Conservation (phyloP, 2,888 invertebrate species). For the Leucozona laternaria region DNA sequence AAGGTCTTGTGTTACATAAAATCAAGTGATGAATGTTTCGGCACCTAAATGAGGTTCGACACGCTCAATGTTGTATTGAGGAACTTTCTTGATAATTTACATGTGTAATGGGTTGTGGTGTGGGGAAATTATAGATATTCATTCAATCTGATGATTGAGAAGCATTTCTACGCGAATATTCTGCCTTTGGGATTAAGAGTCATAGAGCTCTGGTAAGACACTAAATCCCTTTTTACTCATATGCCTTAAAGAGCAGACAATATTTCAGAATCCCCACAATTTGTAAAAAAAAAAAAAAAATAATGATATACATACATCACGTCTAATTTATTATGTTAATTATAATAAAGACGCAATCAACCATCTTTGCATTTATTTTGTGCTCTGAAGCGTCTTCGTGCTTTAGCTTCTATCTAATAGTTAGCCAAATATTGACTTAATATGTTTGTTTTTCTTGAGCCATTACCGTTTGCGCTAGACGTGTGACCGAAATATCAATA, state of each 20-base stretch:
- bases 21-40: background rate
- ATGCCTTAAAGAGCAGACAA: background rate
- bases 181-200: no score
- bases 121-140: background rate
- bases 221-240: no score
- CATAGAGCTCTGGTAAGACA: no score
- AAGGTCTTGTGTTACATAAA: slow-evolving; percentile 19
- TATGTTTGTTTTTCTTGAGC: slow-evolving; percentile 11
- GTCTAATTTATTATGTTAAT: background rate
- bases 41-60: background rate
- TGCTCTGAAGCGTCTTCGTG: slow-evolving; percentile 12
- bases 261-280: background rate
- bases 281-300: background rate
- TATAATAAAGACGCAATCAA: background rate
- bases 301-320: background rate
- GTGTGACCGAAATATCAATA: slow-evolving; percentile 19
- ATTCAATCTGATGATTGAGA: background rate
- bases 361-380: slow-evolving; percentile 9
- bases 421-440: slow-evolving; percentile 42
- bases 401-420: slow-evolving; percentile 19
- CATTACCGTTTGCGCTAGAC: background rate
- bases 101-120: background rate
- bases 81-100: background rate
- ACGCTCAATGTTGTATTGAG: background rate
- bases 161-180: no score